Conservation (phyloP, 2,888 invertebrate genomes). For the Calameuta idolon region DNA sequence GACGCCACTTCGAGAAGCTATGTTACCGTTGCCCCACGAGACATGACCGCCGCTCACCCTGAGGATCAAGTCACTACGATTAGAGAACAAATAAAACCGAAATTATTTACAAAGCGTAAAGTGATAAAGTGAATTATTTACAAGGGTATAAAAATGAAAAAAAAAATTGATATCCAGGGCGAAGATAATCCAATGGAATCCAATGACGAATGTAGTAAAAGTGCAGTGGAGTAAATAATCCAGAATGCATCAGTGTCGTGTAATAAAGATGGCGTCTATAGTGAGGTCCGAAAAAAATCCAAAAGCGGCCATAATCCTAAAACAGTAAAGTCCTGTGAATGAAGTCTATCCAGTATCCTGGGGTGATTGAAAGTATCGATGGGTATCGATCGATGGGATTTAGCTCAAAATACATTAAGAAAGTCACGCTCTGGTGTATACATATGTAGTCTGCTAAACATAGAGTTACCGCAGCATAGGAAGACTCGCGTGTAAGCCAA, state of each 20-base stretch:
- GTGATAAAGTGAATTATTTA: too few relatives aligned
- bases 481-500: conserved; percentile 4
- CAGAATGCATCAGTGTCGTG: too few relatives aligned
- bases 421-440: not conserved
- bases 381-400: not conserved
- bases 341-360: not conserved
- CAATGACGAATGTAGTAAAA: too few relatives aligned
- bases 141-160: not conserved
- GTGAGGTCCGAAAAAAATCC: not conserved
- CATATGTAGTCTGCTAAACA: not conserved
- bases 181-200: too few relatives aligned
- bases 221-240: too few relatives aligned
- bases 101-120: not conserved
- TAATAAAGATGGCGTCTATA: too few relatives aligned
- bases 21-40: not conserved
- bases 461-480: not conserved
- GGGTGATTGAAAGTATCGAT: not conserved
- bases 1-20: not conserved
- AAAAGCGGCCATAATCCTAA: not conserved
- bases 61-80: not conserved
- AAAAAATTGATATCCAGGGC: too few relatives aligned
- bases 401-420: not conserved
- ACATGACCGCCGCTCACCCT: not conserved
- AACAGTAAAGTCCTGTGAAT: not conserved
- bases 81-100: not conserved